Conservation (phyloP, 2,888 invertebrate species). For the Polydrusus pterygomalis region DNA sequence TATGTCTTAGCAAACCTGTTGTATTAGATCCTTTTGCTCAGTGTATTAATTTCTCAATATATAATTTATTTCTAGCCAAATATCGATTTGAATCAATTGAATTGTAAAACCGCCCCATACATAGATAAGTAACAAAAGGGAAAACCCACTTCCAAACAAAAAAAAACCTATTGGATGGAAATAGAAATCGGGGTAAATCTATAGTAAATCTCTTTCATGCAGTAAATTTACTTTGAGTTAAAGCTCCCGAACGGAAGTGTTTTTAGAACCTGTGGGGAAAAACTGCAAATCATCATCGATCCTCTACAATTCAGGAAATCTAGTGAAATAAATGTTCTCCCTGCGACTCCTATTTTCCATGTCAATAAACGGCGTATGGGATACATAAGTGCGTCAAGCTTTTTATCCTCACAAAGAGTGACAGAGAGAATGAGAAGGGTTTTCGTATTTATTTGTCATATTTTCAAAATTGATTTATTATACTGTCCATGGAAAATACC, state of each 20-base stretch:
- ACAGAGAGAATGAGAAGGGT: no score
- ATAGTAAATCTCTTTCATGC: slow-evolving; percentile 12
- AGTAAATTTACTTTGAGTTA: slow-evolving; percentile 15
- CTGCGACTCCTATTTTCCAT: neutral
- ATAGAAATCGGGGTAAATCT: slow-evolving; percentile 21
- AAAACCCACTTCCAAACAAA: slow-evolving; percentile 23
- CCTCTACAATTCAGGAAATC: slow-evolving; percentile 7
- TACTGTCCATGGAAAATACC: no score
- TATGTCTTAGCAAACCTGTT: no score
- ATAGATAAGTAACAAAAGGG: neutral
- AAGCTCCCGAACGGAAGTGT: slow-evolving; percentile 8
- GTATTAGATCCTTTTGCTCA: no score
- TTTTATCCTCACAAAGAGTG: neutral
- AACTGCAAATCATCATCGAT: slow-evolving; percentile 20
- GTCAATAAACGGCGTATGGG: slow-evolving; percentile 9
- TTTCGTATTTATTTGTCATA: no score
- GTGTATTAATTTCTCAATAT: no score
- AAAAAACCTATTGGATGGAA: slow-evolving; percentile 9
- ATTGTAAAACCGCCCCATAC: neutral
- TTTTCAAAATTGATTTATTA: no score
- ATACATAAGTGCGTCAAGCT: neutral
- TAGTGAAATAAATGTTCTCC: slow-evolving; percentile 7
- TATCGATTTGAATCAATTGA: slow-evolving; percentile 19
- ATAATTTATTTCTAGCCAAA: no score
- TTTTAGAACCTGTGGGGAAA: slow-evolving; percentile 12